Base-by-base conservation (phyloP, 2,113 vertebrate species). In the Rhagologus leucostigma region DNA sequence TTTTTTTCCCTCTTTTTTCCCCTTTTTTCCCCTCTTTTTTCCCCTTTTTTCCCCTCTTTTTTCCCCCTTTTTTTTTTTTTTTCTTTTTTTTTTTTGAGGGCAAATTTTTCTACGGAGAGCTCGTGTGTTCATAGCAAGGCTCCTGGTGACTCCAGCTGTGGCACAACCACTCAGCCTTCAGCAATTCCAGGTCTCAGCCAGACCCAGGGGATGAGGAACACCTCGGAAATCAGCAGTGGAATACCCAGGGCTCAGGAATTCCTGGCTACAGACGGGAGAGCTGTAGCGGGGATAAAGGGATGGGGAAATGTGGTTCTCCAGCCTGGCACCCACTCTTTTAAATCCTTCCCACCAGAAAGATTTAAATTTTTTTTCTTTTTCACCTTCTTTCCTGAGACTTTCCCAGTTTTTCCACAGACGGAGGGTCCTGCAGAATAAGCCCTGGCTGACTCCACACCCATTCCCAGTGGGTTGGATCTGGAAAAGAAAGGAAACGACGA, bases 11-110 rank as follows among this genome's bases (percentile, higher is more conserved):
- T n/a, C n/a, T n/a, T n/a, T n/a, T n/a, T n/a, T n/a, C n/a, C 50
- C 15, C n/a, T 32, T 13, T 53, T 50, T 27, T 50, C 2, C 16
- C 27, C 2, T 6, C 16, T 29, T 29, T 52, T 29, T 16, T 4
- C 4, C 46, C 26, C 9, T 52, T 27, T 50, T 27, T 50, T 3
- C 4, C 50, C 10, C 5, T 8, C 6, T 5, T 4, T 9, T 5
- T 5, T 13, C 24, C 24, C 24, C 22, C 27, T 11, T 13, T 59
- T 24, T 49, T 24, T 12, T 47, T 47, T 23, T 12, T 13, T 26
- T 14, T 14, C 22, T 49, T 26, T 24, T 49, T 15, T 15, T 12
- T 29, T 68, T 41, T 32, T 6, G 22, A 10, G 22, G 19, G 15
- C 27, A 65, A 8, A 10, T 13, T 79, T 70, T 79, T 29, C 47